Evolutionary conservation across 2,113 vertebrate species (phyloP).

Genomic region (Istiophorus platypterus): DNA sequence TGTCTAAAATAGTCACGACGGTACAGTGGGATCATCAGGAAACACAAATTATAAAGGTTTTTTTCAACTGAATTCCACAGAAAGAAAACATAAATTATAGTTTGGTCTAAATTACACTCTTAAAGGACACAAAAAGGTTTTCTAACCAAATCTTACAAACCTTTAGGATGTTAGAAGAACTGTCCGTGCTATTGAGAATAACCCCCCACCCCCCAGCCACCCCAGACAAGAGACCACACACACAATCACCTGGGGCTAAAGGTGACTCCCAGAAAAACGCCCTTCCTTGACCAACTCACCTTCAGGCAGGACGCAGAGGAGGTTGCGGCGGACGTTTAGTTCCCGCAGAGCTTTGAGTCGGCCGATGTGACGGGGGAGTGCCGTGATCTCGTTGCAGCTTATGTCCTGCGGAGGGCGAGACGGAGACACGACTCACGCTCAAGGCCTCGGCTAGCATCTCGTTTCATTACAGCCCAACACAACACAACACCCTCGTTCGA

Average conservation of each 20-base stretch:
- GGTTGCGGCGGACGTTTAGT: conserved; percentile 93
- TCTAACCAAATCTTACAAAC: neutral
- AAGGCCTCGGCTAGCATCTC: neutral
- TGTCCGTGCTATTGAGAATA: too few species aligned
- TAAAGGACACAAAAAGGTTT: neutral
- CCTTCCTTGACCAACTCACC: conserved; percentile 79
- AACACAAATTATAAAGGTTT: neutral
- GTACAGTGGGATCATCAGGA: neutral
- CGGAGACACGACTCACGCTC: conserved; percentile 1
- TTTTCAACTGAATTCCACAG: neutral
- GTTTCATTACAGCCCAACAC: too few species aligned
- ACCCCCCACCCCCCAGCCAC: too few species aligned
- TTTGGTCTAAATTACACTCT: neutral
- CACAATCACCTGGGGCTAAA: too few species aligned
- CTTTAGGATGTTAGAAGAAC: neutral
- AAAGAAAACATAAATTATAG: neutral
- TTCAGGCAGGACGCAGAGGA: conserved; percentile 94
- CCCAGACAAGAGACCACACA: too few species aligned
- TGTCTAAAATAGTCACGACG: neutral
- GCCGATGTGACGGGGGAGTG: conserved; percentile 93
- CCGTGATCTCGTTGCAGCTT: conserved; percentile 96
- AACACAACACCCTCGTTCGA: too few species aligned
- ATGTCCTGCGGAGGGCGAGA: conserved; percentile 87
- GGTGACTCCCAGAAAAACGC: too few species aligned
- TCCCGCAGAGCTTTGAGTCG: conserved; percentile 90